Percentiles rank a stretch among this genome's conserved stretches.
These are phyloP conservation scores for Dicrurus megarhynchus DNA, from an alignment of 2,113 vertebrate genomes.

Conservation along the genomic window DNA sequence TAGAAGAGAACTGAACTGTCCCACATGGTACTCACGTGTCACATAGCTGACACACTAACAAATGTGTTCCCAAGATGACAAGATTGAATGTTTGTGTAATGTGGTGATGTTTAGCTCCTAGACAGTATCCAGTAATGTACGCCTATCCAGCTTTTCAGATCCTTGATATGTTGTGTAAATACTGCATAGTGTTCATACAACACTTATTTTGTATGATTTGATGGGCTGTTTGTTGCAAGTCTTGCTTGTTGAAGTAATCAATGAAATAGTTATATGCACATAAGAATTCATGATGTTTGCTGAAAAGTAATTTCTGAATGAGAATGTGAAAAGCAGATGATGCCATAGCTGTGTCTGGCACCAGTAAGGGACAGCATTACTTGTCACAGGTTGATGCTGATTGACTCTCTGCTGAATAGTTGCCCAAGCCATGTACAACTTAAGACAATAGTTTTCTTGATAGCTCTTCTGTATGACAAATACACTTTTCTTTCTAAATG, in stretches of 20 bases:
- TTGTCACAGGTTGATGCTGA: slow-evolving; percentile 65
- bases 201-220: neutral
- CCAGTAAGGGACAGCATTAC: slow-evolving; percentile 61
- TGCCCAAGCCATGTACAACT: neutral
- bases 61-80: neutral
- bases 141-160: neutral
- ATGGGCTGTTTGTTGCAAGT: neutral
- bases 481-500: slow-evolving; percentile 48
- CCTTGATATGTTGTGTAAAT: neutral
- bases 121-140: neutral
- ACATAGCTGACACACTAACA: neutral
- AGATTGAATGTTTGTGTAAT: neutral
- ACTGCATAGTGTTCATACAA: neutral
- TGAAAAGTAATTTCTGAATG: slow-evolving; percentile 33
- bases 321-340: slow-evolving; percentile 44
- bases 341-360: slow-evolving; percentile 57
- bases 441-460: slow-evolving; percentile 68
- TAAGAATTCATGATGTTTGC: slow-evolving; percentile 31
- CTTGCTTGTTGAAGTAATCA: slow-evolving; percentile 39
- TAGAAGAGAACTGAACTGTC: neutral
- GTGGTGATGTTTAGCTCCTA: neutral
- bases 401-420: slow-evolving; percentile 57
- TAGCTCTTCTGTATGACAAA: slow-evolving; percentile 48
- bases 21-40: neutral
- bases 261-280: slow-evolving; percentile 9